Percentiles rank a stretch among this genome's conserved stretches.
phyloP scores from a whole-genome alignment of 1,140 invertebrate genomes.

The Pectinophora gossypiella region DNA sequence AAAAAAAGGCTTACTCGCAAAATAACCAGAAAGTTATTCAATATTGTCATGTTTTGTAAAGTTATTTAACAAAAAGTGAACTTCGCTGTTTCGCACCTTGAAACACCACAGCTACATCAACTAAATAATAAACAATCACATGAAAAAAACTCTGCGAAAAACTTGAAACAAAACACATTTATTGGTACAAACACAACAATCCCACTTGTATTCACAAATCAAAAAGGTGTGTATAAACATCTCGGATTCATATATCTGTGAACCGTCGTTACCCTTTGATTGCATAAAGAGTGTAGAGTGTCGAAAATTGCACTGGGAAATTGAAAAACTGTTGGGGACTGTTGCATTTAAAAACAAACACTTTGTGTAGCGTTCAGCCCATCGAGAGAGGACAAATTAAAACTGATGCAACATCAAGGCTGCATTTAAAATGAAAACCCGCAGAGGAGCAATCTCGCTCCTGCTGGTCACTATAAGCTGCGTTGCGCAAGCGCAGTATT shows the following conservation, averaged over 20 bases:
- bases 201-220: not conserved
- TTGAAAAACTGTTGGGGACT: conserved; percentile 4
- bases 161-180: not conserved
- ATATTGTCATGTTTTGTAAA: too few relatives aligned
- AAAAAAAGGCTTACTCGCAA: too few relatives aligned
- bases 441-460: conserved; percentile 24
- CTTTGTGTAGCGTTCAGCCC: conserved; percentile 4
- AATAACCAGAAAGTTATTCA: too few relatives aligned
- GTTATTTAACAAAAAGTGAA: too few relatives aligned
- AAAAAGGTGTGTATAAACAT: not conserved
- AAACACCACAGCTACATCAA: too few relatives aligned
- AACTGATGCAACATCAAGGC: not conserved
- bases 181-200: not conserved
- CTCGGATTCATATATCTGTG: not conserved
- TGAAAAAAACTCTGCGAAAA: too few relatives aligned
- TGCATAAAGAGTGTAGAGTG: not conserved
- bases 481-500: conserved; percentile 21
- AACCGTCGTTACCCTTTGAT: not conserved
- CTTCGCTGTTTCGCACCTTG: too few relatives aligned
- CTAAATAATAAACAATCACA: too few relatives aligned
- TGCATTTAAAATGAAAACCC: conserved; percentile 27
- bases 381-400: not conserved
- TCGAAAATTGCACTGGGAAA: not conserved
- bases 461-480: conserved; percentile 17
- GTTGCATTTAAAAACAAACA: not conserved